A percentile compares a stretch with the other conserved stretches of the same genome.
These are phyloP conservation scores for Drepana arcuata DNA, from an alignment of 1,140 invertebrate species.

Conservation along the genomic window DNA sequence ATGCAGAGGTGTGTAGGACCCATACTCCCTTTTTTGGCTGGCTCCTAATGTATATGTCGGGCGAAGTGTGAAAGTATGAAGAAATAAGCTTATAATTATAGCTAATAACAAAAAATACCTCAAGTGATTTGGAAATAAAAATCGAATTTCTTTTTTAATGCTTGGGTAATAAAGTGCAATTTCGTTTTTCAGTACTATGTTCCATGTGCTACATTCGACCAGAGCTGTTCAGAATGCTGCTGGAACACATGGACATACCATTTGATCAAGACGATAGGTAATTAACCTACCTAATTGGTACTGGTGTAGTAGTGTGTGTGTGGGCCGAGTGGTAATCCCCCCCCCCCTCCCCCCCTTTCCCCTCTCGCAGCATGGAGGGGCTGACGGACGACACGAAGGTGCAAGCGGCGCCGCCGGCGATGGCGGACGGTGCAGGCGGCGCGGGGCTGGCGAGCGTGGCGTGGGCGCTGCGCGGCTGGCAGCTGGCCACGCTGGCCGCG, in stretches of 20 bases:
- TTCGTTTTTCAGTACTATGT: constrained; percentile 80
- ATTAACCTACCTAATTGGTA: too few species aligned
- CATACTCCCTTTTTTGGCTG: too few species aligned
- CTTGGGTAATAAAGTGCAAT: neutral
- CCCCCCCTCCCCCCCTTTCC: too few species aligned
- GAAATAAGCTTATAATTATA: too few species aligned
- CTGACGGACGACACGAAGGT: constrained; percentile 83
- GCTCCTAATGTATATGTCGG: too few species aligned
- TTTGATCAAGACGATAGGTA: constrained; percentile 60
- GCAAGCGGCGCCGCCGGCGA: constrained; percentile 63
- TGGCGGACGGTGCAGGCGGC: constrained; percentile 15
- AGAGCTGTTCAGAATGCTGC: constrained; percentile 80
- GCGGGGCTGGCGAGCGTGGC: constrained; percentile 47
- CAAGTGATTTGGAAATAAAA: too few species aligned
- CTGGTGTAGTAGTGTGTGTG: too few species aligned
- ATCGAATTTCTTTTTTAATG: too few species aligned
- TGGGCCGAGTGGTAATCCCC: too few species aligned
- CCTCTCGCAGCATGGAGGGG: constrained; percentile 69
- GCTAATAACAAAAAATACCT: too few species aligned
- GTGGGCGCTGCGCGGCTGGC: constrained; percentile 72
- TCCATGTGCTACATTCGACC: constrained; percentile 88
- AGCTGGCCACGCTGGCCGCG: constrained; percentile 82
- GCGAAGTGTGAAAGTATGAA: too few species aligned
- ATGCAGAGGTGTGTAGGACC: too few species aligned
- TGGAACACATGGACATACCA: constrained; percentile 82